Evolutionary conservation across 2,113 vertebrate species (phyloP).

Genomic region (Naja naja): DNA sequence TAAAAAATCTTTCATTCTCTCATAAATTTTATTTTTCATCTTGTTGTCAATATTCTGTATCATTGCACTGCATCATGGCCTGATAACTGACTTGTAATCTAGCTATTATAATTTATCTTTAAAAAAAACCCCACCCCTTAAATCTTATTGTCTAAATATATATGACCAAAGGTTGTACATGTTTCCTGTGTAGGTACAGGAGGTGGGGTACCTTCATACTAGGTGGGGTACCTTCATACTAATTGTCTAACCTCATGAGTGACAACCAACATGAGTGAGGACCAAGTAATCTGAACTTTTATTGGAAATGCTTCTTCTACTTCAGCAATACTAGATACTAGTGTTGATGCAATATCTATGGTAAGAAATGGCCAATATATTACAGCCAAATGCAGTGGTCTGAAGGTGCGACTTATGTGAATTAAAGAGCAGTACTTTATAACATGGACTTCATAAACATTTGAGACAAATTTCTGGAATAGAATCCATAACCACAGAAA

Average conservation of each 20-base stretch:
- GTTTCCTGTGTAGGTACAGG: constrained; percentile 57
- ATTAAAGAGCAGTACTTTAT: constrained; percentile 48
- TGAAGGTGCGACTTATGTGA: constrained; percentile 41
- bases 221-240: constrained; percentile 54
- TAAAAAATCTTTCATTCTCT: background rate
- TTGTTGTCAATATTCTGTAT: background rate
- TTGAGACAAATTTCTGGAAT: constrained; percentile 37
- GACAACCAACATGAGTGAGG: constrained; percentile 25
- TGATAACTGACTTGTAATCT: background rate
- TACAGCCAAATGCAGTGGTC: constrained; percentile 50
- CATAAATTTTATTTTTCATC: background rate
- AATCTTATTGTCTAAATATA: background rate
- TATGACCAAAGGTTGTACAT: constrained; percentile 55
- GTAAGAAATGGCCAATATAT: constrained; percentile 60
- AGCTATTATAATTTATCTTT: background rate
- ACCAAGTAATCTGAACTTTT: constrained; percentile 61
- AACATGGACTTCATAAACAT: constrained; percentile 34
- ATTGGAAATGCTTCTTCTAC: constrained; percentile 62
- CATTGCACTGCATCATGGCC: background rate
- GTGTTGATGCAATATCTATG: constrained; percentile 64
- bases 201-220: constrained; percentile 51
- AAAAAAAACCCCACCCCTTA: background rate
- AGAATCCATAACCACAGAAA: background rate
- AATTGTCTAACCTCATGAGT: constrained; percentile 58
- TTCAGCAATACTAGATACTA: constrained; percentile 60